Evolutionary conservation across 2,113 vertebrate genomes (phyloP), one percentile per base, ranked within the genome.

Genomic region (Xenus cinereus): DNA sequence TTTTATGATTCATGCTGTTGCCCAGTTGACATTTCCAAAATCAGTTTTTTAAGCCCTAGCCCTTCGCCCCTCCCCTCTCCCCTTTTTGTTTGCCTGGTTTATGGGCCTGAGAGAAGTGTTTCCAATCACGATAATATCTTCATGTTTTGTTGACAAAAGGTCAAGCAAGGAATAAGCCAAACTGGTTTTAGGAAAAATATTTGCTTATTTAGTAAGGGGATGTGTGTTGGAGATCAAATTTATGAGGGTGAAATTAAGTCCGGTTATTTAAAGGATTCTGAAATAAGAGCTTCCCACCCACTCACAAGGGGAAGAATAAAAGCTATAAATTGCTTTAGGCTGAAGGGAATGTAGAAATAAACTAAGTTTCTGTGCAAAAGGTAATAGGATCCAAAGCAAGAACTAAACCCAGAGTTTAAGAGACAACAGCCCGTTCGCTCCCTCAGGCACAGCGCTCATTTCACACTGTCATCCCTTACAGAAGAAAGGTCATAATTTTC

Each of bases 201-300:
- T 92, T 96, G 84, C 94, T 96, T 95, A 83, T 96, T 97, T 96
- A 93, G 86, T 97, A 95, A 95, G 71, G 84, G 90, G 57, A 81
- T 79, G 90, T 87, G 86, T 96, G 92, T 75, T 82, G 90, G 80
- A 96, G 92, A 95, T 92, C 78, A 90, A 85, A 96, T 96, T 96
- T 97, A 97, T 96, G 93, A 96, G 95, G 69, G 73, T 85, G 77
- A 95, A 96, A 97, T 95, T 94, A 67, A 95, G 62, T 80, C 82
- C 79, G 87, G 73, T 95, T 97, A 94, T 96, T 97, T 95, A 95
- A 95, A 95, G 60, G 73, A 90, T 95, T 94, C 94, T 94, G 89
- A 97, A 97, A 96, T 96, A 97, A 97, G 90, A 97, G 87, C 63
- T 94, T 97, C 91, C 94, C 89, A 95, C 94, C 76, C 90, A 95